Conservation (phyloP, 1,140 invertebrate species). For the Saccostrea glomerata region DNA sequence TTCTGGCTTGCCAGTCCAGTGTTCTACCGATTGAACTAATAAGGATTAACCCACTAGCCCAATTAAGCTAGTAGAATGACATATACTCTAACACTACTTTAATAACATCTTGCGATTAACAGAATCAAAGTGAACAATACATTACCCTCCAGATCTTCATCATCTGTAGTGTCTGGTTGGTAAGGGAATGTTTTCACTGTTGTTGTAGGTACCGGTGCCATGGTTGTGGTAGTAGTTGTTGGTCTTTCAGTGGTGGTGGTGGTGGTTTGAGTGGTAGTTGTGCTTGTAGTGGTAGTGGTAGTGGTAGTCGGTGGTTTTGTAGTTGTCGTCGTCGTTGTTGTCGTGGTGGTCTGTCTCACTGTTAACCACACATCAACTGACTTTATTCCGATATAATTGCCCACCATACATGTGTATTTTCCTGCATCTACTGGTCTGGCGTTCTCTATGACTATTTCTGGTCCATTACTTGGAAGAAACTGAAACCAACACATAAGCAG, state of each 20-base stretch:
- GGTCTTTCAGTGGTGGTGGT: constrained; percentile 43
- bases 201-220: background rate
- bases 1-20: too few relatives aligned
- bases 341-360: constrained; percentile 48
- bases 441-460: constrained; percentile 45
- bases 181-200: constrained; percentile 26
- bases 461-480: constrained; percentile 38
- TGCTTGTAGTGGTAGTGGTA: constrained; percentile 44
- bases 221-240: constrained; percentile 36
- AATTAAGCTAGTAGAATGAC: too few relatives aligned
- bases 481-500: constrained; percentile 22
- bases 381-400: constrained; percentile 51
- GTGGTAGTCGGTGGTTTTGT: constrained; percentile 45
- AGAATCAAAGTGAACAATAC: constrained; percentile 1
- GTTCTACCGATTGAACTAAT: too few relatives aligned
- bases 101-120: too few relatives aligned
- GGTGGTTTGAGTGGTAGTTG: constrained; percentile 44
- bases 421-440: constrained; percentile 42
- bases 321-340: constrained; percentile 49
- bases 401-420: constrained; percentile 53
- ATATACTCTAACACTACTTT: too few relatives aligned
- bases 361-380: constrained; percentile 50
- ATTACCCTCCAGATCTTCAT: constrained; percentile 8
- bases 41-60: too few relatives aligned
- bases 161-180: background rate